A percentile compares a stretch with the other conserved stretches of the same genome.
Conservation (phyloP, 2,888 invertebrate genomes). For the Agrochola lota region DNA sequence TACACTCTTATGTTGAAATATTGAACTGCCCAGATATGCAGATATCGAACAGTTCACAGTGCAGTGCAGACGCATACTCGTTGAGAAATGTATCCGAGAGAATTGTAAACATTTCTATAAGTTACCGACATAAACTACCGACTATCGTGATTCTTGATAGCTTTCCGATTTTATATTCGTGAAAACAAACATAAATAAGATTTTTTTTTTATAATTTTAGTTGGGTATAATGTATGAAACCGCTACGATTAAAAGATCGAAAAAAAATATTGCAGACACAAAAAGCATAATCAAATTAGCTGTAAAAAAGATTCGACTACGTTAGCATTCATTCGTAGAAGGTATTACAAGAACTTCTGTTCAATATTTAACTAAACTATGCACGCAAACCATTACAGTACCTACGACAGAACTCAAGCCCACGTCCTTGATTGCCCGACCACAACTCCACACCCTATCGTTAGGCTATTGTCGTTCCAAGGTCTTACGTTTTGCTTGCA, state of each 20-base stretch:
- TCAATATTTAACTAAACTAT: slow-evolving; percentile 4
- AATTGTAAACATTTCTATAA: slow-evolving; percentile 29
- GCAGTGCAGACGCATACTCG: slow-evolving; percentile 19
- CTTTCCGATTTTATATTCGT: slow-evolving; percentile 4
- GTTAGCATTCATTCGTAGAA: background rate
- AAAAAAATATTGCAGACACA: background rate
- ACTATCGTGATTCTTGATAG: slow-evolving; percentile 2
- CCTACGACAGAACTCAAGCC: background rate
- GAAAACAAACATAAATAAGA: background rate
- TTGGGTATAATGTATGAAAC: background rate
- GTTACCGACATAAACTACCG: slow-evolving; percentile 9
- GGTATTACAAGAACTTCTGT: slow-evolving; percentile 7
- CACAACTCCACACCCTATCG: slow-evolving; percentile 39
- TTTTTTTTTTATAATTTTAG: background rate
- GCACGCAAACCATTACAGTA: slow-evolving; percentile 3
- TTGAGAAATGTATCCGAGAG: slow-evolving; percentile 17
- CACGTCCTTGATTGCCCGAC: slow-evolving; percentile 21
- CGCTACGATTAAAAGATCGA: background rate
- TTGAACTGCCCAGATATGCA: slow-evolving; percentile 36
- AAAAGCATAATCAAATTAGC: background rate
- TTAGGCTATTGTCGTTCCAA: slow-evolving; percentile 40
- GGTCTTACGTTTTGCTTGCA: slow-evolving; percentile 48
- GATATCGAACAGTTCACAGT: slow-evolving; percentile 26
- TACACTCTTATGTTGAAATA: slow-evolving; percentile 29
- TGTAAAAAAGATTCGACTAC: background rate